Evolutionary conservation across 2,888 invertebrate species (phyloP), one percentile per base, ranked within the genome.

Genomic region (Nephrotoma appendiculata): DNA sequence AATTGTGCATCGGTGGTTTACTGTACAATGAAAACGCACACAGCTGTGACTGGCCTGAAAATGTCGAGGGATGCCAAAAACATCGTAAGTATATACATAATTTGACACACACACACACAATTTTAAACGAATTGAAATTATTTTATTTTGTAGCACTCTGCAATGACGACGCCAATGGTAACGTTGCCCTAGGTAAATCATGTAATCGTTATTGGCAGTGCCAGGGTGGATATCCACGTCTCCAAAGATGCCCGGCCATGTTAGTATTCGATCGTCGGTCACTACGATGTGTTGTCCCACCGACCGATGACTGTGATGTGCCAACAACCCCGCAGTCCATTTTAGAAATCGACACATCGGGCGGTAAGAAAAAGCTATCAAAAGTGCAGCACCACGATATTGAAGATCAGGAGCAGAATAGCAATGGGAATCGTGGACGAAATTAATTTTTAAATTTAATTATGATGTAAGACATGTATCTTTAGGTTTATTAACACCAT

Each of bases 121-220:
- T n/a, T 84, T 45, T 11, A 42, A 19, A 31, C 12, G 15, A 5
- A 71, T 12, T 71, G 2, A 12, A 2, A 5, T 71, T 7, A 43
- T 7, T 43, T 86, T 87, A 45, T 83, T 83, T 41, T 87, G 83
- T 52, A 97, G 97, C 97, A 87, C 95, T 98, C 86, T 98, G 97
- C 92, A 97, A 97, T 90, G 97, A 97, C 85, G 97, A 97, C 89
- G 94, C 98, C 86, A 97, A 98, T 91, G 97, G 97, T 88, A 97
- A 97, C 92, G 97, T 98, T 11, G 96, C 97, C 0, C 93, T 98
- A 11, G 97, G 97, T 89, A 97, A 97, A 92, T 97, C 97, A 86
- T 98, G 97, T 93, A 97, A 97, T 92, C 93, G 97, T 12, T 98
- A 98, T 92, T 98, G 98, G 98, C 97, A 97, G 90, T 98, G 98